Evolutionary conservation across 2,797 vertebrate species (phyloP).

Genomic region (Malurus splendens): DNA sequence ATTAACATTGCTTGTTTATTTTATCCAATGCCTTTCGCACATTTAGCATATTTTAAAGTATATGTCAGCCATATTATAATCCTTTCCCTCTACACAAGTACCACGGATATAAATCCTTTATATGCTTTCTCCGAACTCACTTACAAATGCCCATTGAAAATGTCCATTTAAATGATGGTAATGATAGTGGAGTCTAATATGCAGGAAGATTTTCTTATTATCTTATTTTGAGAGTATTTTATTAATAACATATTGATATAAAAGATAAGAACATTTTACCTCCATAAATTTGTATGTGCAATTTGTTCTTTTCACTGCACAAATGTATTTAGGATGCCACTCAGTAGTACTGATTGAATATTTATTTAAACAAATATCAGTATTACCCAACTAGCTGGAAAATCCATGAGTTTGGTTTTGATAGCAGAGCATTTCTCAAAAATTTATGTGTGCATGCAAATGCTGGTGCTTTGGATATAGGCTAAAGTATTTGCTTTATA

Average conservation of each 20-base stretch:
- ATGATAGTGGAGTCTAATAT: conserved; percentile 66
- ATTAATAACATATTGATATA: conserved; percentile 75
- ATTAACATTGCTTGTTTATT: conserved; percentile 66
- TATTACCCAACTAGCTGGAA: conserved; percentile 80
- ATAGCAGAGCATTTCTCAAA: conserved; percentile 75
- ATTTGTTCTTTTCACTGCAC: conserved; percentile 72
- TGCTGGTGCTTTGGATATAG: conserved; percentile 78
- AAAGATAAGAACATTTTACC: conserved; percentile 71
- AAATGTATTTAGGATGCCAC: conserved; percentile 74
- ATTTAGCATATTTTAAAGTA: conserved; percentile 60
- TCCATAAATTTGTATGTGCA: conserved; percentile 69
- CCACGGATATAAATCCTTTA: conserved; percentile 60
- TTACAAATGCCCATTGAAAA: conserved; percentile 65
- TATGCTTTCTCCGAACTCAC: conserved; percentile 55
- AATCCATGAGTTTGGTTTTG: conserved; percentile 77
- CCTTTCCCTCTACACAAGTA: conserved; percentile 39
- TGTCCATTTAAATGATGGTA: conserved; percentile 71
- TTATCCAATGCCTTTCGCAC: conserved; percentile 60
- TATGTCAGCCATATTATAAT: conserved; percentile 54
- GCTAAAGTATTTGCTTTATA: conserved; percentile 82
- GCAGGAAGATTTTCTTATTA: conserved; percentile 68
- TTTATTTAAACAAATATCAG: conserved; percentile 81
- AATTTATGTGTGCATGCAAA: conserved; percentile 81
- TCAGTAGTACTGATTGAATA: conserved; percentile 73
- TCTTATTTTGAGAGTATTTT: conserved; percentile 71